Conservation (phyloP, 2,888 invertebrate genomes). For the Brassicogethes aeneus region DNA sequence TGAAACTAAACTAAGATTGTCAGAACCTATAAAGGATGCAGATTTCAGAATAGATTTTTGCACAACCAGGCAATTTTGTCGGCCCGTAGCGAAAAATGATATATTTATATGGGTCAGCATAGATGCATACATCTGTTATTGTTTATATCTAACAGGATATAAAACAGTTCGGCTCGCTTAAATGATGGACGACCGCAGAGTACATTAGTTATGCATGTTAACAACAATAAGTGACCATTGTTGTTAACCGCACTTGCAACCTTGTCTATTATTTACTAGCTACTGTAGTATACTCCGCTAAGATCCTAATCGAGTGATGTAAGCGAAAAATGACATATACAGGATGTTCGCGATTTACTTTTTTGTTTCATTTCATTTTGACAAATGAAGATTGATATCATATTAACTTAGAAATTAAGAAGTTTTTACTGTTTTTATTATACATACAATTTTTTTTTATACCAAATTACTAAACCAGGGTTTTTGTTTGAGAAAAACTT, state of each 20-base stretch:
- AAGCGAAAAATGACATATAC: slow-evolving; percentile 12
- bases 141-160: neutral
- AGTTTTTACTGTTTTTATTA: too few species aligned
- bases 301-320: slow-evolving; percentile 22
- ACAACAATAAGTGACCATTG: slow-evolving; percentile 26
- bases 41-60: too few species aligned
- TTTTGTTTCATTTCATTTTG: too few species aligned
- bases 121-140: neutral
- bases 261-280: slow-evolving; percentile 18
- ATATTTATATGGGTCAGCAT: neutral
- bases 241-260: slow-evolving; percentile 17
- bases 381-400: too few species aligned
- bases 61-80: too few species aligned
- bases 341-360: neutral
- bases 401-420: too few species aligned
- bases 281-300: slow-evolving; percentile 8
- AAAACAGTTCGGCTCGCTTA: slow-evolving; percentile 2
- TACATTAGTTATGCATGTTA: slow-evolving; percentile 27
- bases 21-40: too few species aligned
- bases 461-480: too few species aligned
- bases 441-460: too few species aligned
- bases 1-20: too few species aligned
- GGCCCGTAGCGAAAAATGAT: too few species aligned
- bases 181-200: slow-evolving; percentile 14
- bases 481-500: too few species aligned